A percentile compares a stretch with the other conserved stretches of the same genome.
Conservation (phyloP, 2,797 vertebrate species). For the Sciurus carolinensis region DNA sequence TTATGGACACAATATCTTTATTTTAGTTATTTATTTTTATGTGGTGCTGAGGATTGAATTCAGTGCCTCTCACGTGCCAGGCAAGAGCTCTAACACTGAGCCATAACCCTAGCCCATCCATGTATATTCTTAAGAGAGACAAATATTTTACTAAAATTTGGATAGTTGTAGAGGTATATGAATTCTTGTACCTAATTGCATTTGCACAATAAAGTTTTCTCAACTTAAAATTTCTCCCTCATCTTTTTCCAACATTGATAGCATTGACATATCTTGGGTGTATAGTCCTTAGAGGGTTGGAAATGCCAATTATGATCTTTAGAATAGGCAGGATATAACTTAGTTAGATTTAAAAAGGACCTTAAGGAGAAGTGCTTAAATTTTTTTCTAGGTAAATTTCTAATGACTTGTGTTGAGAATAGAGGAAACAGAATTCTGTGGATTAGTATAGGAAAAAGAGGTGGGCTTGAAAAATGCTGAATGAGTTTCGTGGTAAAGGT, state of each 20-base stretch:
- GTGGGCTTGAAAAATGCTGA: background rate
- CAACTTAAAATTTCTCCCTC: background rate
- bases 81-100: too few relatives aligned
- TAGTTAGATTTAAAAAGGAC: background rate
- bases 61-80: too few relatives aligned
- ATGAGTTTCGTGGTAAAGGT: background rate
- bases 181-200: background rate
- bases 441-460: background rate
- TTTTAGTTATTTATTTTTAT: too few relatives aligned
- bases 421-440: background rate
- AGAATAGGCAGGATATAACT: background rate
- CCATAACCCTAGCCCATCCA: too few relatives aligned
- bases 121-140: background rate
- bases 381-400: constrained; percentile 12
- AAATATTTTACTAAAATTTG: background rate
- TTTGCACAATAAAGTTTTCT: background rate
- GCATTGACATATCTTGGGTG: background rate
- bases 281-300: background rate
- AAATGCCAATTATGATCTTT: background rate
- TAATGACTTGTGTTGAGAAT: background rate
- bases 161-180: background rate
- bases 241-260: background rate
- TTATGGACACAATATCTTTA: too few relatives aligned
- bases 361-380: background rate
- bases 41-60: too few relatives aligned